A percentile compares a stretch with the other conserved stretches of the same genome.
Conservation (phyloP, 2,113 vertebrate species). For the Phainopepla nitens region DNA sequence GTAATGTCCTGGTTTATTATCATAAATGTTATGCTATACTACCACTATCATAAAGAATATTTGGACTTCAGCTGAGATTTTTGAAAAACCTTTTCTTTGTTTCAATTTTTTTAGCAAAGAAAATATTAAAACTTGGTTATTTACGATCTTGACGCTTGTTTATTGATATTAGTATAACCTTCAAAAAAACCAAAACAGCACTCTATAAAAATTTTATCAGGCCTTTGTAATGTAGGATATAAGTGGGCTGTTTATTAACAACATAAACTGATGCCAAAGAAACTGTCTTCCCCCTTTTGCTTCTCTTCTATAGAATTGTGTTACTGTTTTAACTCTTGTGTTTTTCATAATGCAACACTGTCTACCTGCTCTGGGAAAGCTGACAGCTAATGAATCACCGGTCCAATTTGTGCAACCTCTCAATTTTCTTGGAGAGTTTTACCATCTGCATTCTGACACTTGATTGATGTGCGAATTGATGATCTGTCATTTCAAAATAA, state of each 20-base stretch:
- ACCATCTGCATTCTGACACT: neutral
- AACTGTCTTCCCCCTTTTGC: neutral
- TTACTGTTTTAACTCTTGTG: slow-evolving; percentile 1
- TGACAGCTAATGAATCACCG: slow-evolving; percentile 11
- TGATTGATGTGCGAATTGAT: neutral
- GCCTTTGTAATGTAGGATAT: neutral
- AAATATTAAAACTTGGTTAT: neutral
- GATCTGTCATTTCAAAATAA: neutral
- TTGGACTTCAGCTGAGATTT: neutral
- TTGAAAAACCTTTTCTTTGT: neutral
- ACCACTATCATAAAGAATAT: neutral
- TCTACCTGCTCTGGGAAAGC: neutral
- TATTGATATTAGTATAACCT: neutral
- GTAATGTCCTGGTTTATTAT: neutral
- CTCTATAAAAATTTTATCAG: neutral
- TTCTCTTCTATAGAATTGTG: neutral
- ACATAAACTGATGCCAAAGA: neutral
- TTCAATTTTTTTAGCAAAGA: neutral
- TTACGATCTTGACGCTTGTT: neutral
- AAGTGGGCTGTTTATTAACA: neutral
- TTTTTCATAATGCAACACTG: neutral
- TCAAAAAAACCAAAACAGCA: neutral
- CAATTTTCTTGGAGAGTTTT: slow-evolving; percentile 25
- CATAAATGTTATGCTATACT: neutral
- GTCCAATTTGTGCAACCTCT: neutral